A percentile compares a stretch with the other conserved stretches of the same genome.
Evolutionary conservation across 2,888 invertebrate species (phyloP).

Genomic region (Lithophane ornitopus): DNA sequence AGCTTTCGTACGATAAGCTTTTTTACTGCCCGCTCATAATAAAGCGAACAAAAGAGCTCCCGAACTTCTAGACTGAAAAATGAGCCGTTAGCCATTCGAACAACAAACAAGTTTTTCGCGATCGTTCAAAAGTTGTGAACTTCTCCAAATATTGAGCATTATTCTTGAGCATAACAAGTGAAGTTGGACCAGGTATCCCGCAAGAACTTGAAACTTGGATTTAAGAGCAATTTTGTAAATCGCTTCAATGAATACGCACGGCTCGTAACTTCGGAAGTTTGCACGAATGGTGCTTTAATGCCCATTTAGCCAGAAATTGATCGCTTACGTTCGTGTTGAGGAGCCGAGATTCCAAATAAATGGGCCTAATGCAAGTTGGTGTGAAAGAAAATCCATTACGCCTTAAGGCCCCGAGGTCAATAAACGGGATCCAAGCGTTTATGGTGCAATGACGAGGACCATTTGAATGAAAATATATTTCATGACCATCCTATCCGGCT

Average conservation of each 20-base stretch:
- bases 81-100: conserved; percentile 59
- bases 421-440: conserved; percentile 53
- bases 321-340: conserved; percentile 65
- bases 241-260: conserved; percentile 81
- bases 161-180: conserved; percentile 74
- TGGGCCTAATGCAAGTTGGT: conserved; percentile 50
- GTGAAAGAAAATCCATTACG: conserved; percentile 59
- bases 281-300: conserved; percentile 79
- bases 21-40: conserved; percentile 42
- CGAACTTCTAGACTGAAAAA: conserved; percentile 49
- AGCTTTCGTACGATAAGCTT: conserved; percentile 1
- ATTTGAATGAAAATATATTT: conserved; percentile 65
- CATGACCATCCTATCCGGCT: conserved; percentile 39
- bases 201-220: conserved; percentile 73
- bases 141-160: conserved; percentile 72
- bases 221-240: conserved; percentile 81
- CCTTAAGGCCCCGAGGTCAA: conserved; percentile 46
- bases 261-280: conserved; percentile 78
- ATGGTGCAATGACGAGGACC: conserved; percentile 52
- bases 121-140: conserved; percentile 64
- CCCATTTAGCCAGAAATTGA: conserved; percentile 77
- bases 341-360: conserved; percentile 50
- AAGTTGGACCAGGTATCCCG: conserved; percentile 73
- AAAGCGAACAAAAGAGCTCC: conserved; percentile 41
- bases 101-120: conserved; percentile 63